These are phyloP conservation scores for Phallusia fumigata DNA, from an alignment of 23 tunicate genomes.

Conservation along the genomic window DNA sequence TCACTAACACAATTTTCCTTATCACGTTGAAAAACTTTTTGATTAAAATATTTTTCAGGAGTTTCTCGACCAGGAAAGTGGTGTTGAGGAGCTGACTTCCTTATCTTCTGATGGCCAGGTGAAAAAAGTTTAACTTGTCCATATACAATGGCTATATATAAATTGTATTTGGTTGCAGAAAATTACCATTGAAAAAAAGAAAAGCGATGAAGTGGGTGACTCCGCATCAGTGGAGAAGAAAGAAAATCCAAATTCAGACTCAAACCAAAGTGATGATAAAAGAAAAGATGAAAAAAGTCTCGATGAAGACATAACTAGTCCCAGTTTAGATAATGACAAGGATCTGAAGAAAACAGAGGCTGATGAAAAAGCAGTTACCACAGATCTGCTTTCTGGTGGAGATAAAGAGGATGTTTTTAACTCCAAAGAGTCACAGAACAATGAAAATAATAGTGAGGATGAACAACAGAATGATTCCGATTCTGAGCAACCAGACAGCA, in stretches of 20 bases:
- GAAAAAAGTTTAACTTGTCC: neutral
- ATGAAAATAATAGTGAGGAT: neutral
- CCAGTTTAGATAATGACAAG: neutral
- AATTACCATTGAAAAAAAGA: neutral
- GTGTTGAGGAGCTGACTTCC: constrained; percentile 5
- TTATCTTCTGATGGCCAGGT: neutral
- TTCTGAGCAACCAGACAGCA: neutral
- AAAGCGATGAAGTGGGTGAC: neutral
- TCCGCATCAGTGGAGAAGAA: neutral
- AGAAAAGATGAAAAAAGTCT: neutral
- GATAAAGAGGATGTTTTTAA: neutral
- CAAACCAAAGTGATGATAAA: neutral
- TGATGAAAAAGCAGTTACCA: neutral
- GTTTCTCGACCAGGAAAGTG: neutral
- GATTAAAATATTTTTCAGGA: neutral
- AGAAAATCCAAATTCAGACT: neutral
- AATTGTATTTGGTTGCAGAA: neutral
- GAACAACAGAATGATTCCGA: neutral
- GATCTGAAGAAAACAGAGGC: neutral
- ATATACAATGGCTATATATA: neutral
- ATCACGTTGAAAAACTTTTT: too few relatives aligned
- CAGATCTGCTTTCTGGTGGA: neutral
- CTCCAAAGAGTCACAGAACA: neutral
- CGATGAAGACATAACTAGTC: neutral
- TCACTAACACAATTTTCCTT: too few relatives aligned